Conservation (phyloP, 2,113 vertebrate genomes). For the Phaethornis superciliosus region DNA sequence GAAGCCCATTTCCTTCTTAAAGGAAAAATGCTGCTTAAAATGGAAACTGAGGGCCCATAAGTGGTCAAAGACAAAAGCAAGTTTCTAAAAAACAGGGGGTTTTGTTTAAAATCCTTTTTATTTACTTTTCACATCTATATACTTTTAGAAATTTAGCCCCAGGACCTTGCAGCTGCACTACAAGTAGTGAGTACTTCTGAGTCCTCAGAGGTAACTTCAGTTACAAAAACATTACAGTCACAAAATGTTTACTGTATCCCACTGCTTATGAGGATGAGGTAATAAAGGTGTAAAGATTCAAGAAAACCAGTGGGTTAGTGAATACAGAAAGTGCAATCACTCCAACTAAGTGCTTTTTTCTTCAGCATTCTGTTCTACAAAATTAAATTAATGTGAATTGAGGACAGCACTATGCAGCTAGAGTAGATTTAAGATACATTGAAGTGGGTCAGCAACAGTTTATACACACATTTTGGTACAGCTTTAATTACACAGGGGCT, state of each 20-base stretch:
- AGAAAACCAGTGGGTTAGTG: not conserved
- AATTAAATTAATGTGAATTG: not conserved
- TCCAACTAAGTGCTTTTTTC: not conserved
- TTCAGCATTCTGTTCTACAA: not conserved
- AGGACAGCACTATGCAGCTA: not conserved
- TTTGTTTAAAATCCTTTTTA: not conserved
- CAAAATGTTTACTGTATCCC: not conserved
- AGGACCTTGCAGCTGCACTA: not conserved
- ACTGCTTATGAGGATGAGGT: not conserved
- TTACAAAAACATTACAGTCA: not conserved
- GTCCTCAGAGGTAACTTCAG: not conserved
- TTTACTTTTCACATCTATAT: not conserved
- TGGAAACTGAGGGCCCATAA: not conserved
- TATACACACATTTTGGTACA: not conserved
- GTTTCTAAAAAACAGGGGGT: not conserved
- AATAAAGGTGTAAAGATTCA: not conserved
- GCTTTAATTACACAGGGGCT: rapidly evolving
- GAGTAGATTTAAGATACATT: not conserved
- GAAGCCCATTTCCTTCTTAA: not conserved
- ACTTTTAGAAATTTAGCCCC: not conserved
- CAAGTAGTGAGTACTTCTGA: not conserved
- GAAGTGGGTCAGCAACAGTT: not conserved
- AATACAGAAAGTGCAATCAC: not conserved
- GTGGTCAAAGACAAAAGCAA: not conserved
- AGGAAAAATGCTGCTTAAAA: not conserved